These are phyloP conservation scores for Turritopsis rubra DNA, from an alignment of 30 jellyfish, hydroid and myxozoan species.

Conservation along the genomic window DNA sequence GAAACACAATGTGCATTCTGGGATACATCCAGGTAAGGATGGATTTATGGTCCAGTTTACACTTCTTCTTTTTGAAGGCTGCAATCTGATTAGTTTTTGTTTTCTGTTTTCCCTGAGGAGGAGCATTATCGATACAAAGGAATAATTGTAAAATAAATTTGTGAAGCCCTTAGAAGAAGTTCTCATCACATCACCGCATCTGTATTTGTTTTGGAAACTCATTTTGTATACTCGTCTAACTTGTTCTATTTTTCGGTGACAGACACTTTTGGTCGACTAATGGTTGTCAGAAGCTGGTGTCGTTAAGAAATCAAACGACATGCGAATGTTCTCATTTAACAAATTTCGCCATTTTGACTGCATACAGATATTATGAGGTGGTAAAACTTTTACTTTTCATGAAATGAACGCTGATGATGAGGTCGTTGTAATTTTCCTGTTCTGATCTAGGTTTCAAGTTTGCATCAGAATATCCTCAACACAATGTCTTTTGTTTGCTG, in stretches of 20 bases:
- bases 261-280: neutral
- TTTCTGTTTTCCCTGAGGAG: no score
- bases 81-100: no score
- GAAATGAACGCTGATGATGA: no score
- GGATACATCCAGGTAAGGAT: neutral
- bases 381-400: neutral
- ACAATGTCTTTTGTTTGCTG: conserved; percentile 17
- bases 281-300: neutral
- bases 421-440: neutral
- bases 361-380: conserved; percentile 4
- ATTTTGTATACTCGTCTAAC: neutral
- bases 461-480: conserved; percentile 11
- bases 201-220: neutral
- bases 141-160: no score
- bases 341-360: conserved; percentile 23
- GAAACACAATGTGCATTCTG: conserved; percentile 16
- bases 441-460: conserved; percentile 2
- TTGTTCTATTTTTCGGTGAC: neutral
- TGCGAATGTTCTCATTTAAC: conserved; percentile 32
- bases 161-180: no score
- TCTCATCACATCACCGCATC: no score
- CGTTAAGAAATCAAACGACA: neutral
- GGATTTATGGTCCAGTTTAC: no score
- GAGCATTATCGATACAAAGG: no score
- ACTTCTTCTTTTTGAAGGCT: no score